Evolutionary conservation across 1,140 invertebrate genomes (phyloP), one percentile per base, ranked within the genome.

Genomic region (Papilio helenus): DNA sequence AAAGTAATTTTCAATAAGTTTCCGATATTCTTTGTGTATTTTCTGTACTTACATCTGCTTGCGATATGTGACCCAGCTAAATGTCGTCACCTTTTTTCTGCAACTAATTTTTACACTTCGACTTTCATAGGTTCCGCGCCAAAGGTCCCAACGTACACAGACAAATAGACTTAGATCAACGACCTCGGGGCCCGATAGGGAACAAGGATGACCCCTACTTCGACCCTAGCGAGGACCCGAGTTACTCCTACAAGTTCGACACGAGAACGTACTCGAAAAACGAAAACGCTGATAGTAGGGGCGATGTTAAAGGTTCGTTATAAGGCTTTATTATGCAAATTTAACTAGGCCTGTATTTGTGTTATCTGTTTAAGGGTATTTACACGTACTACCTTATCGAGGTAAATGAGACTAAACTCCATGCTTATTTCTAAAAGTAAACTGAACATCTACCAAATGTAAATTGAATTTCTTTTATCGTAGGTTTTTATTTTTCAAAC

Each of bases 201-300:
- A 95, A 96, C 78, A 95, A 95, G 58, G 96, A 97, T 82, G 96
- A 97, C 89, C 96, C 96, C 1, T 96, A 96, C 81, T 96, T 96
- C 84, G 97, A 97, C 89, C 96, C 96, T 16, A 97, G 95, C 80
- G 96, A 97, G 88, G 96, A 97, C 89, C 96, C 96, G 1, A 96
- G 96, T 80, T 97, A 97, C 85, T 95, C 95, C 34, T 97, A 96
- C 87, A 95, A 94, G 39, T 96, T 96, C 82, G 95, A 96, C 77
- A 97, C 96, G 0, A 91, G 95, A 18, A 96, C 96, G 7, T 96
- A 97, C 83, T 95, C 95, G 0, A 95, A 96, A 83, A 95, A 96
- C 80, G 97, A 97, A 91, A 95, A 95, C 55, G 95, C 95, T 77
- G 96, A 96, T 84, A 94, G 95, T 29, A 94, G 92, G 26, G 96